Percentiles rank a stretch among this genome's conserved stretches.
These are phyloP conservation scores for Pherbina coryleti DNA, from an alignment of 2,888 invertebrate genomes.

Conservation along the genomic window DNA sequence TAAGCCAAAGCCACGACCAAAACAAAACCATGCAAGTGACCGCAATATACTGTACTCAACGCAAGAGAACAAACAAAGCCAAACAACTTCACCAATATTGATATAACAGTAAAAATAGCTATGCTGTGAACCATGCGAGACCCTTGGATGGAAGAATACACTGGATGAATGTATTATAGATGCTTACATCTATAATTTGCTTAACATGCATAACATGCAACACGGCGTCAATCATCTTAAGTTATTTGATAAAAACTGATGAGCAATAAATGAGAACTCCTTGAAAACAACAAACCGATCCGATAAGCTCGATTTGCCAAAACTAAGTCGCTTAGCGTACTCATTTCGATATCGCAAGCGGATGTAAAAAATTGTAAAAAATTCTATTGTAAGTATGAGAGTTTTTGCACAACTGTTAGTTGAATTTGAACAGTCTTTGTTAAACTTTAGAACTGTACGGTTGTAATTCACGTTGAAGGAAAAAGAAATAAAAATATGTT, in stretches of 20 bases:
- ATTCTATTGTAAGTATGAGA: conserved; percentile 15
- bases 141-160: not conserved
- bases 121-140: conserved; percentile 26
- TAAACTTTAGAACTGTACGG: not conserved
- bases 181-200: not conserved
- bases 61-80: not conserved
- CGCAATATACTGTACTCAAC: not conserved
- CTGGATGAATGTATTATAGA: not conserved
- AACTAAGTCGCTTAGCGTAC: conserved; percentile 5
- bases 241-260: too few relatives aligned
- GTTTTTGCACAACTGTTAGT: conserved; percentile 29
- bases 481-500: not conserved
- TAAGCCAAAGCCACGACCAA: conserved; percentile 8
- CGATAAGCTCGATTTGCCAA: conserved; percentile 9
- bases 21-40: not conserved
- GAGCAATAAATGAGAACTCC: not conserved
- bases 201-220: too few relatives aligned
- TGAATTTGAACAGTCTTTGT: conserved; percentile 14
- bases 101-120: not conserved
- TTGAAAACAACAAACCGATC: conserved; percentile 2
- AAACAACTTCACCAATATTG: not conserved
- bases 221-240: too few relatives aligned
- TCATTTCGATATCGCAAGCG: conserved; percentile 37
- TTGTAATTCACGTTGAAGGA: not conserved
- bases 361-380: conserved; percentile 32